Base-by-base conservation (phyloP, 2,113 vertebrate genomes). In the Diglossa brunneiventris region DNA sequence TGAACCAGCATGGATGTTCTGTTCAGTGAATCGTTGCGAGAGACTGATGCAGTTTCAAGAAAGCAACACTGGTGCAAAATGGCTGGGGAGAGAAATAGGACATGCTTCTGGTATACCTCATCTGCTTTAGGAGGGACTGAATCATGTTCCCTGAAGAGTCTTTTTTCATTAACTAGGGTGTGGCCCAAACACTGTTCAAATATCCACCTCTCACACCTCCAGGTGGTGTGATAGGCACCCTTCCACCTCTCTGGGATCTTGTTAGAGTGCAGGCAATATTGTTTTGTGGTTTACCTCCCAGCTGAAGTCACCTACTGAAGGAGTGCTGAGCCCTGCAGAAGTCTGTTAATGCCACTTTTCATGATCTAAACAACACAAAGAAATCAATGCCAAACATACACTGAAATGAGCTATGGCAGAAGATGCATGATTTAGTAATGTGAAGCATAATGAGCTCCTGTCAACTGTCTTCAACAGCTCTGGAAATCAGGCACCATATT, bases 401-500 rank as follows among this genome's bases (percentile, higher is more conserved):
- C 35, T 72, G 63, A 86, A 88, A 80, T 0, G 6, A 83, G 42
- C 42, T 83, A 62, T 42, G 13, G 1, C 50, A 66, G 62, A 94
- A 93, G 83, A 94, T 67, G 67, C 26, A 58, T 46, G 23, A 84
- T 87, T 92, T 63, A 77, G 8, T 49, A 68, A 69, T 53, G 63
- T 13, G 67, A 83, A 69, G 22, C 62, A 56, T 5, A 68, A 58
- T 2, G 26, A 79, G 23, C 47, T 93, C 49, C 79, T 96, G 88
- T 80, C 88, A 94, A 2, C 46, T 74, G 59, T 88, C 85, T 83
- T 82, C 30, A 80, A 70, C 90, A 67, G 72, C 68, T 96, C 88
- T 74, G 83, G 67, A 86, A 93, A 92, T 83, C 68, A 90, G 79
- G 83, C 63, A 92, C 55, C 76, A 81, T 39, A 70, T 70, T 83